These are phyloP conservation scores for Neogobius melanostomus DNA, from an alignment of 2,113 vertebrate species.

Conservation along the genomic window DNA sequence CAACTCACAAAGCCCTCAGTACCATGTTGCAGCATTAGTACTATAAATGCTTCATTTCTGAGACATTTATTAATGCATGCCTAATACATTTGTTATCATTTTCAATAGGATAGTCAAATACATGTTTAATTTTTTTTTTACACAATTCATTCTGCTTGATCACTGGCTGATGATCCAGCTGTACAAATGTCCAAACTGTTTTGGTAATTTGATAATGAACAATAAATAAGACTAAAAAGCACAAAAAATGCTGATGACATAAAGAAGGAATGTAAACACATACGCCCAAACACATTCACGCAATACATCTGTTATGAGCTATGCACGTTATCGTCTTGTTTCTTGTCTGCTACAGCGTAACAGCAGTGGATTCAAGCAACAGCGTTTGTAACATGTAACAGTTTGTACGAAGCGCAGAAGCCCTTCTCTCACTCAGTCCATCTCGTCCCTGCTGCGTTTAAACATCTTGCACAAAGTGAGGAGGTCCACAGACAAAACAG, in stretches of 20 bases:
- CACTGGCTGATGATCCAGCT: conserved; percentile 30
- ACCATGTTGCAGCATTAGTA: conserved; percentile 39
- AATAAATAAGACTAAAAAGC: conserved; percentile 47
- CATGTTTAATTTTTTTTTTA: conserved; percentile 55
- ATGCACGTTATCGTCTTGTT: conserved; percentile 39
- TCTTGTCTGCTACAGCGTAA: conserved; percentile 53
- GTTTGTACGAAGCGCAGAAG: conserved; percentile 28
- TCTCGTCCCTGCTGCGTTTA: conserved; percentile 16
- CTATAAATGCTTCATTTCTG: conserved; percentile 52
- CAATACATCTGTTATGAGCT: conserved; percentile 46
- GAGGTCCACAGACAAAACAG: conserved; percentile 37
- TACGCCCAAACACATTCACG: conserved; percentile 20
- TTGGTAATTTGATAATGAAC: conserved; percentile 24
- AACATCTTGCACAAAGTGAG: conserved; percentile 37
- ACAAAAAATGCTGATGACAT: conserved; percentile 23
- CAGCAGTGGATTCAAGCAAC: conserved; percentile 41
- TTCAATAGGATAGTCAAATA: conserved; percentile 54
- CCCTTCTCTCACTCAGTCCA: conserved; percentile 11
- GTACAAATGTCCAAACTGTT: conserved; percentile 27
- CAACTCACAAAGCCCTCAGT: conserved; percentile 38
- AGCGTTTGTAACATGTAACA: conserved; percentile 33
- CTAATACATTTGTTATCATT: conserved; percentile 63
- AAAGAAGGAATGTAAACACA: conserved; percentile 49
- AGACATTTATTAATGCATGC: conserved; percentile 60
- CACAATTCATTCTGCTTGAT: conserved; percentile 32